Evolutionary conservation across 2,113 vertebrate genomes (phyloP), one percentile per base, ranked within the genome.

Genomic region (Serinus canaria): DNA sequence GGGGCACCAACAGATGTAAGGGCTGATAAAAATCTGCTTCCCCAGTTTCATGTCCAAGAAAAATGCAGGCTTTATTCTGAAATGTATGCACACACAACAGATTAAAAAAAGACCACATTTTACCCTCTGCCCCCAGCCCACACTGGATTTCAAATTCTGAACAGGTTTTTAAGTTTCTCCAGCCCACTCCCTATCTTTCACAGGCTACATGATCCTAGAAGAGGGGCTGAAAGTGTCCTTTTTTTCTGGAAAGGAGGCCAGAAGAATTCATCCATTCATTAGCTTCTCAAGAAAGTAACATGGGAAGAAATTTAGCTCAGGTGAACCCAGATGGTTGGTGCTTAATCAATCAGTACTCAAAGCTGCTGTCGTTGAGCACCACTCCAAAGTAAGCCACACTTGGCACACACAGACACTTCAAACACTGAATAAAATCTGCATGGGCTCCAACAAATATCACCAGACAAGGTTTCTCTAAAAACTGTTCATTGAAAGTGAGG

Each of bases 1-100:
- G 23, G 58, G 74, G 95, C 83, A 91, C 37, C 79, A 83, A 44
- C 83, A 94, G 87, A 96, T 89, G 69, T 35, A 91, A 76, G 60
- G 75, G 63, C 69, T 91, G 73, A 95, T 68, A 91, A 87, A 87
- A 89, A 94, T 69, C 52, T 27, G 28, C 83, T 91, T 78, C 27
- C 66, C n/a, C 0, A 0, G 9, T 72, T 84, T 41, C 22, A 33
- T 0, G 3, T 63, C 68, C 83, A 94, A 87, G 60, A 87, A 87
- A 72, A 87, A 72, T 1, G 9, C n/a, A 62, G 56, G 37, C 24
- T 69, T 90, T 83, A 70, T 88, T 83, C 79, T 37, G 50, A n/a
- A 72, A 30, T 17, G 3, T 39, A 41, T 14, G 3, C 24, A 46
- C 15, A 70, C 15, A 28, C 2, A 3, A 21, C 22, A 41, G 22